Conservation (phyloP, 2,113 vertebrate genomes). For the Mastomys coucha region DNA sequence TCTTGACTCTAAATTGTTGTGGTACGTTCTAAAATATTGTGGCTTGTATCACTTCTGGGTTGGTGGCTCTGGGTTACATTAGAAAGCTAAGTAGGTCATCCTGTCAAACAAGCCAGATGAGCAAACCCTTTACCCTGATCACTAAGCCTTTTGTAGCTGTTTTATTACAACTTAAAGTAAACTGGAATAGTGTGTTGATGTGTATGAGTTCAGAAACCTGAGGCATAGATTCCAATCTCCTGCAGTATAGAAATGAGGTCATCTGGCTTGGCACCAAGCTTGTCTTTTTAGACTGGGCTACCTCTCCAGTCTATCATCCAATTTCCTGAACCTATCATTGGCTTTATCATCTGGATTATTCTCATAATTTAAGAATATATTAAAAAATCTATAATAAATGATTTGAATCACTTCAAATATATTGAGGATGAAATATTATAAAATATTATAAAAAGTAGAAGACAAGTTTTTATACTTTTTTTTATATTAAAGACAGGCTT, state of each 20-base stretch:
- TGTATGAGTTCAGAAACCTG: neutral
- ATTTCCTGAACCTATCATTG: neutral
- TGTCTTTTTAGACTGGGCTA: neutral
- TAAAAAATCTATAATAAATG: neutral
- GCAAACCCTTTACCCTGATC: neutral
- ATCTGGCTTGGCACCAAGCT: neutral
- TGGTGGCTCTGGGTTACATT: neutral
- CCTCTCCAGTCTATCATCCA: neutral
- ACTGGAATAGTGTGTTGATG: neutral
- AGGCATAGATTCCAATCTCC: neutral
- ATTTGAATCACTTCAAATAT: neutral
- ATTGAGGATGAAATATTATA: neutral
- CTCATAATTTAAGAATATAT: neutral
- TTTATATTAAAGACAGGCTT: no score
- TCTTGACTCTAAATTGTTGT: neutral
- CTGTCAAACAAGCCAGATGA: neutral
- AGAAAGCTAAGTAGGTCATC: neutral
- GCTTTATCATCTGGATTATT: neutral
- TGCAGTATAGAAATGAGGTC: neutral
- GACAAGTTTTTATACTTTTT: neutral
- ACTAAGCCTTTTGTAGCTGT: neutral
- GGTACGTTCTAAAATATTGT: neutral
- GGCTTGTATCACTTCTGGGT: neutral
- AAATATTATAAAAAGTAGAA: neutral
- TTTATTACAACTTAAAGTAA: neutral